Evolutionary conservation across 1,140 invertebrate genomes (phyloP), one percentile per base, ranked within the genome.

Genomic region (Uloborus diversus): DNA sequence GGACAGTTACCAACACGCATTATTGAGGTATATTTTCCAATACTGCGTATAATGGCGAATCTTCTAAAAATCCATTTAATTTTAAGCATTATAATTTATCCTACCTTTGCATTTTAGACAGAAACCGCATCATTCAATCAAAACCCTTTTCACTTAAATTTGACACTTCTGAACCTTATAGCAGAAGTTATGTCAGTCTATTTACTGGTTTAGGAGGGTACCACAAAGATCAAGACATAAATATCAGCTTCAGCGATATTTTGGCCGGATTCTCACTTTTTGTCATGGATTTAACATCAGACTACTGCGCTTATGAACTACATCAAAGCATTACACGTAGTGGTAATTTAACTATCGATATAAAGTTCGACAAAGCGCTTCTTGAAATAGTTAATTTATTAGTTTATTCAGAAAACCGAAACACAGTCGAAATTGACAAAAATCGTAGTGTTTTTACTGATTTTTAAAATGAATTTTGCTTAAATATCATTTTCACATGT

Each of bases 11-110:
- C 70, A 0, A 62, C 28, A 7, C 42, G 27, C 0, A 7, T 75
- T 17, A 75, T 75, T 23, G 20, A 49, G 59, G 37, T 17, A 33
- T 75, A 13, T 37, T 75, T 3, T 75, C 70, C 1, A 75, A 75
- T 53, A 20, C n/a, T 4, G 37, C 57, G 1, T 75, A 14, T 51
- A 75, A 75, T 64, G 70, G 59, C 1, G 23, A 23, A 14, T 17
- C 25, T 33, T 17, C 3, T 5, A 51, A 66, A 30, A 49, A 66
- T 30, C 64, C 25, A 33, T 66, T 49, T 30, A 66, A 66, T 49
- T 66, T 66, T n/a, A 28, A 66, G 4, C 64, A 49, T n/a, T 66
- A 66, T 66, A 28, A 66, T 49, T 49, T 66, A 66, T 27, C 27
- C 33, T 30, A 51, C 1, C 1, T 47, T 11, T 66, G 62, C 25